Conservation (phyloP, 2,888 invertebrate species). For the Melitaea athalia region DNA sequence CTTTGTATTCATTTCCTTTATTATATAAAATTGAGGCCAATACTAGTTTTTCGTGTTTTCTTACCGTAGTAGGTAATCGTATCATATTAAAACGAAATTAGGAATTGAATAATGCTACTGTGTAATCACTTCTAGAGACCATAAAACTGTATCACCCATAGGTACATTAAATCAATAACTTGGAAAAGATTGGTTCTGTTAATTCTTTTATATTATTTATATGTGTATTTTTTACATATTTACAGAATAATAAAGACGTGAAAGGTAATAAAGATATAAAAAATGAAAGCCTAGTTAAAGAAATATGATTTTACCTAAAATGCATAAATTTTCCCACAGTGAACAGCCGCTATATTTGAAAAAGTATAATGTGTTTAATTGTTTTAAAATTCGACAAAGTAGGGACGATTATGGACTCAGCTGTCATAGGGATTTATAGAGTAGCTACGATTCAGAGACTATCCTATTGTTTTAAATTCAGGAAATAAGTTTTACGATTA, state of each 20-base stretch:
- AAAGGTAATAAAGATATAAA: neutral
- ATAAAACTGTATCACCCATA: too few species aligned
- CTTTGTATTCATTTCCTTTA: too few species aligned
- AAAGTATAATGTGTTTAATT: conserved; percentile 65
- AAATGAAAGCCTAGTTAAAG: neutral
- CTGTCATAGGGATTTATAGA: conserved; percentile 54
- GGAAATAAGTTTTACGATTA: neutral
- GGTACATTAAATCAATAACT: too few species aligned
- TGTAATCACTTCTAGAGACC: too few species aligned
- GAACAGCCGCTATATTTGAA: conserved; percentile 53
- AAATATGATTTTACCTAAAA: neutral
- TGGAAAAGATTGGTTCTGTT: too few species aligned
- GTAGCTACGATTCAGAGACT: conserved; percentile 34
- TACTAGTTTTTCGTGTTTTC: too few species aligned
- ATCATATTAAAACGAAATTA: too few species aligned
- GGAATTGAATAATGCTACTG: too few species aligned
- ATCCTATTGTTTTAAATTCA: neutral
- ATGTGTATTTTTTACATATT: too few species aligned
- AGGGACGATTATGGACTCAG: conserved; percentile 53
- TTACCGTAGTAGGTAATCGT: too few species aligned
- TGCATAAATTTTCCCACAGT: conserved; percentile 55
- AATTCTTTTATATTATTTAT: too few species aligned
- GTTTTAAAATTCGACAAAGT: conserved; percentile 70
- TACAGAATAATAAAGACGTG: neutral
- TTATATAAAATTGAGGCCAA: too few species aligned